These are phyloP conservation scores for Flexamia atlantica DNA, from an alignment of 2,888 invertebrate genomes.

Conservation along the genomic window DNA sequence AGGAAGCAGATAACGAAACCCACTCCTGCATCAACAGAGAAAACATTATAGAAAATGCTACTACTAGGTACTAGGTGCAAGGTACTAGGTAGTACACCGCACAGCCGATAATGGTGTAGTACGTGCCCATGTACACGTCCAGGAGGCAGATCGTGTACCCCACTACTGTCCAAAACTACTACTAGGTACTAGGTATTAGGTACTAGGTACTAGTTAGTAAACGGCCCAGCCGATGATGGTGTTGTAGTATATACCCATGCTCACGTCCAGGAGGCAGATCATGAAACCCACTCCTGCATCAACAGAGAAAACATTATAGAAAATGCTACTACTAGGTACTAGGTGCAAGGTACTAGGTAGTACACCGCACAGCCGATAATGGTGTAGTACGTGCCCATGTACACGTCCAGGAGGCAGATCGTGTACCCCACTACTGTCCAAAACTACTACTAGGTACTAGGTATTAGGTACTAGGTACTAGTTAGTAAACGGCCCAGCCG, in stretches of 20 bases:
- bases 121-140: conserved; percentile 97
- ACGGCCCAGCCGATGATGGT: conserved; percentile 98
- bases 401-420: conserved; percentile 96
- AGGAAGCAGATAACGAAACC: conserved; percentile 98
- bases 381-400: conserved; percentile 98
- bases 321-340: too few species aligned
- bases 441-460: too few species aligned
- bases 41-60: too few species aligned
- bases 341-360: too few species aligned
- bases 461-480: too few species aligned
- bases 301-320: too few species aligned
- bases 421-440: conserved; percentile 94
- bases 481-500: conserved; percentile 96
- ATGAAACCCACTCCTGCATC: conserved; percentile 94
- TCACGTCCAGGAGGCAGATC: conserved; percentile 96
- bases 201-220: too few species aligned
- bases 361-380: conserved; percentile 96
- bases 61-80: too few species aligned
- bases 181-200: too few species aligned
- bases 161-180: conserved; percentile 87
- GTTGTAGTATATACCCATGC: conserved; percentile 98
- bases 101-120: too few species aligned
- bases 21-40: conserved; percentile 87
- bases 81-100: not conserved
- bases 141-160: conserved; percentile 98